phyloP scores from a whole-genome alignment of 2,113 vertebrate genomes.

The Dasyprocta punctata region DNA sequence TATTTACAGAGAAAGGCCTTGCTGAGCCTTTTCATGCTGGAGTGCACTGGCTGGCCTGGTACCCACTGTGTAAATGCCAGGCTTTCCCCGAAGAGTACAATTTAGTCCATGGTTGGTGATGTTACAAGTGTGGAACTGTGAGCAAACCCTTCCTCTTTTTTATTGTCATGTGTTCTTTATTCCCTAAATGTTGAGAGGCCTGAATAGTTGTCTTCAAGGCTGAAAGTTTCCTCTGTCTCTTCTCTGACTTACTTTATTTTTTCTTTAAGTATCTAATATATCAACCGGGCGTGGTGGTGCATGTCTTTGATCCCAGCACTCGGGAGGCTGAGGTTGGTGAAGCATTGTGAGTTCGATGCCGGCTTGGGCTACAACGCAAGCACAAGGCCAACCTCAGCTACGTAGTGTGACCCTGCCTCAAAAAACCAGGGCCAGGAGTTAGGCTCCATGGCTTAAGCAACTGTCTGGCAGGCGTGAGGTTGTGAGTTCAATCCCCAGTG shows the following conservation, averaged over 20 bases:
- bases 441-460: too few species aligned
- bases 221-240: background rate
- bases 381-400: too few species aligned
- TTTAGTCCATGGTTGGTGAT: background rate
- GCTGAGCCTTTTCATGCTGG: background rate
- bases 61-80: background rate
- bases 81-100: background rate
- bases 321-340: too few species aligned
- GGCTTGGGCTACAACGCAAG: too few species aligned
- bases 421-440: too few species aligned
- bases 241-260: background rate
- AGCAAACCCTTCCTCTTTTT: background rate
- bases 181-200: background rate
- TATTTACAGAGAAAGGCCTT: conserved; percentile 10
- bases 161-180: background rate
- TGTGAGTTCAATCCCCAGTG: too few species aligned
- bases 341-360: too few species aligned
- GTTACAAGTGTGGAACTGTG: background rate
- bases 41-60: background rate
- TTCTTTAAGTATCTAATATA: background rate
- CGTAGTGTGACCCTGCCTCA: too few species aligned
- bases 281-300: too few species aligned
- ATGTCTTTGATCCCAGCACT: too few species aligned
- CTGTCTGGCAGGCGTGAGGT: too few species aligned
- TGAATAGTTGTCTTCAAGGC: background rate